Evolutionary conservation across 64 coral and sea anemone genomes (phyloP).

Genomic region (Actinia tenebrosa): DNA sequence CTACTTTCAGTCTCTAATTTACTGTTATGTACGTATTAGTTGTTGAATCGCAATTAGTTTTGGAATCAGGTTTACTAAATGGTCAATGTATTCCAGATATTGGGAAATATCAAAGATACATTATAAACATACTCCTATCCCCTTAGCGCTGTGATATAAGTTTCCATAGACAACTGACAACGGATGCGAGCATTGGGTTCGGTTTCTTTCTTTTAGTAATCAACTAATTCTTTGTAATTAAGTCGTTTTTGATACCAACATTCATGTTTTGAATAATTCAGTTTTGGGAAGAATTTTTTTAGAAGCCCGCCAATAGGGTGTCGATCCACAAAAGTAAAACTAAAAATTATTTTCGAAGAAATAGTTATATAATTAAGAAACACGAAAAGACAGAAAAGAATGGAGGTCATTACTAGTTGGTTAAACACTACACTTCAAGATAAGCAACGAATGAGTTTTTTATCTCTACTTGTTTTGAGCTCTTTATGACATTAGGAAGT

Average conservation of each 20-base stretch:
- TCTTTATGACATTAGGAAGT: constrained; percentile 19
- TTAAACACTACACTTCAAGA: constrained; percentile 16
- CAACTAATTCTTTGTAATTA: neutral
- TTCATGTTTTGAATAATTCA: neutral
- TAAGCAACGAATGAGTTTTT: neutral
- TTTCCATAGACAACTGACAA: neutral
- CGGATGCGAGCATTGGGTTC: too few relatives aligned
- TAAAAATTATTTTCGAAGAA: neutral
- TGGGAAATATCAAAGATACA: neutral
- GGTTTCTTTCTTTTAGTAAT: neutral
- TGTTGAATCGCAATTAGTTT: neutral
- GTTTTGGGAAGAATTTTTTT: neutral
- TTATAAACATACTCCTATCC: neutral
- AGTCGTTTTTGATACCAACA: neutral
- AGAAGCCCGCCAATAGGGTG: neutral
- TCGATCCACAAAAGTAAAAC: neutral
- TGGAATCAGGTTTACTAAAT: neutral
- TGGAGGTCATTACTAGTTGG: neutral
- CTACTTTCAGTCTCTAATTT: neutral
- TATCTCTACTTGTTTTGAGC: neutral
- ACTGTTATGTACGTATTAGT: neutral
- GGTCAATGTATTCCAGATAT: neutral
- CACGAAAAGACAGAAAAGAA: neutral
- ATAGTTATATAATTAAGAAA: neutral
- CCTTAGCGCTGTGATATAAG: neutral